phyloP scores from a whole-genome alignment of 2,888 invertebrate genomes.

The Pegoplata infirma region DNA sequence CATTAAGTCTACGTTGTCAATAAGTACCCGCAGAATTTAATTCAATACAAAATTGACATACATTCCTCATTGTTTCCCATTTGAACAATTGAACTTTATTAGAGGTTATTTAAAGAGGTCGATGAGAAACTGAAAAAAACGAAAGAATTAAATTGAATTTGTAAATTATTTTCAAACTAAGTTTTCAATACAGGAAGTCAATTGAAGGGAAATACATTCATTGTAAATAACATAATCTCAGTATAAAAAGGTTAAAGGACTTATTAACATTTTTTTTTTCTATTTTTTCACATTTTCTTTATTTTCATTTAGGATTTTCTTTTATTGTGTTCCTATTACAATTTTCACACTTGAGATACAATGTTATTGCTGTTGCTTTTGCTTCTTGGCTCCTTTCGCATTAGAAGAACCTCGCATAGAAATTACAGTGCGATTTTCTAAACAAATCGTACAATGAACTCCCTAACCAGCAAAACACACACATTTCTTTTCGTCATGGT shows the following conservation, averaged over 20 bases:
- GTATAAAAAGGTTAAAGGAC: constrained; percentile 55
- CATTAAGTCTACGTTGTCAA: background rate
- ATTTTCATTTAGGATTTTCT: background rate
- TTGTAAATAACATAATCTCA: constrained; percentile 47
- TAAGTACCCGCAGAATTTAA: constrained; percentile 53
- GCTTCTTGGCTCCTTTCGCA: constrained; percentile 41
- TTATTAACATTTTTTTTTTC: constrained; percentile 43
- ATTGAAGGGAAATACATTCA: constrained; percentile 29
- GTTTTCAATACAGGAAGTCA: constrained; percentile 40
- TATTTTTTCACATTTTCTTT: background rate
- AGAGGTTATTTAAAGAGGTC: constrained; percentile 12
- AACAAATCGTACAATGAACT: constrained; percentile 61
- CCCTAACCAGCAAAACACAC: constrained; percentile 22
- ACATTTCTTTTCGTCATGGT: background rate
- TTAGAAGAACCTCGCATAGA: constrained; percentile 46
- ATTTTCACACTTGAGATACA: constrained; percentile 55
- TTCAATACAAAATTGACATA: constrained; percentile 11
- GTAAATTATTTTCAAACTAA: background rate
- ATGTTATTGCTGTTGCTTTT: constrained; percentile 22
- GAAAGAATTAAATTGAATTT: constrained; percentile 19
- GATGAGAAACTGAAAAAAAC: constrained; percentile 23
- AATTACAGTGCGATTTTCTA: constrained; percentile 54
- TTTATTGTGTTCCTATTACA: constrained; percentile 21
- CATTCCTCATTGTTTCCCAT: background rate
- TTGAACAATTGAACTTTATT: constrained; percentile 36